Percentiles rank a stretch among this genome's conserved stretches.
Evolutionary conservation across 2,113 vertebrate species (phyloP).

Genomic region (Protobothrops flavoviridis): DNA sequence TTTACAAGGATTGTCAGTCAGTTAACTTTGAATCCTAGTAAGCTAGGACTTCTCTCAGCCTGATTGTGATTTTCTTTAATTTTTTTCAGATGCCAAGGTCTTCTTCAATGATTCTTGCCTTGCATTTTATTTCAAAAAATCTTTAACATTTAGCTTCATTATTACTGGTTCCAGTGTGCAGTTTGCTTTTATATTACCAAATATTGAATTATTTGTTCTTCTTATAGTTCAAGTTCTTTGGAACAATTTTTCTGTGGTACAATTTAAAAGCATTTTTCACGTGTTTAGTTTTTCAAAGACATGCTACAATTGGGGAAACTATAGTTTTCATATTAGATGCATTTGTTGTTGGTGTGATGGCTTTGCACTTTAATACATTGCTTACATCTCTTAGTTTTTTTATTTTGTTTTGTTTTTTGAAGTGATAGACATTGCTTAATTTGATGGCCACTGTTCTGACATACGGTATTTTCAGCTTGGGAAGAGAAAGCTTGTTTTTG

Average conservation of each 20-base stretch:
- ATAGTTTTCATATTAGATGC: background rate
- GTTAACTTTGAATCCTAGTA: background rate
- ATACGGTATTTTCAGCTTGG: background rate
- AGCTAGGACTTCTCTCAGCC: background rate
- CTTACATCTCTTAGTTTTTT: background rate
- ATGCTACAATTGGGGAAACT: background rate
- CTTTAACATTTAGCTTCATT: background rate
- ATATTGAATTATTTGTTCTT: background rate
- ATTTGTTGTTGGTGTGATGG: background rate
- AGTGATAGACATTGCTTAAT: background rate
- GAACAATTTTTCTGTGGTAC: background rate
- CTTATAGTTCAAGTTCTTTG: background rate
- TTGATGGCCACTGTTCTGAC: background rate
- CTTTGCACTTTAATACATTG: background rate
- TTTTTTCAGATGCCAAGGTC: background rate
- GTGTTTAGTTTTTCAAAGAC: background rate
- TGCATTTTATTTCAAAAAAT: background rate
- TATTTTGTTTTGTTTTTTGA: background rate
- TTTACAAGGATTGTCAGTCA: background rate
- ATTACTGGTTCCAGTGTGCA: background rate
- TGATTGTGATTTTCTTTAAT: background rate
- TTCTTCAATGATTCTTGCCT: background rate
- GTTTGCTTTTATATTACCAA: background rate
- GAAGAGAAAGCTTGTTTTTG: background rate
- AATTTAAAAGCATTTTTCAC: background rate